Base-by-base conservation (phyloP, 1,140 invertebrate species). In the Drosophila mojavensis region DNA sequence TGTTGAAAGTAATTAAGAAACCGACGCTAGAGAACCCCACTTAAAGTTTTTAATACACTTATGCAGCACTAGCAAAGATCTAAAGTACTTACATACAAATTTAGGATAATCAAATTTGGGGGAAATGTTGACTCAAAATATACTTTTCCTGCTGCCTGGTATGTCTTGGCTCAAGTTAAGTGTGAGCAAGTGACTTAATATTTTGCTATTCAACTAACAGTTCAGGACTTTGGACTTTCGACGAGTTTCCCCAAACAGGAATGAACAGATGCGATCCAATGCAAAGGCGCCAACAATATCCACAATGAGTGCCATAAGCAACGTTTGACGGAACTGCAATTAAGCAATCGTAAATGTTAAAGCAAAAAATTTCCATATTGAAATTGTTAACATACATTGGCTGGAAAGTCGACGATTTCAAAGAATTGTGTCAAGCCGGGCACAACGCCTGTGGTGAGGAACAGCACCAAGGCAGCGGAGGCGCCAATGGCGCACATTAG, bases 371-470 rank as follows among this genome's bases (percentile, higher is more conserved):
- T 75, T 51, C 6, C 26, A 1, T 4, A 3, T 9, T 3, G 4
- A 10, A 13, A 43, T 39, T 26, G 4, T 13, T 24, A 64, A 77
- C 95, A 95, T 93, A 98, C 97, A 83, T 97, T 96, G 7, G 93
- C 82, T 54, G 97, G 96, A 92, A 98, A 98, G 81, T 97, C 95
- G 6, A 98, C 96, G 70, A 99, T 97, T 93, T 98, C 96, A 93
- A 99, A 98, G 85, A 96, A 95, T 75, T 94, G 93, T 50, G 96
- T 95, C 45, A 98, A 93, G 53, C 96, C 95, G 2, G 97, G 97
- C 33, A 97, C 85, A 13, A 96, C 67, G 60, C 97, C 96, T 59
- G 96, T 94, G 7, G 97, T 96, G 39, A 98, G 93, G 20, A 95
- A 94, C 55, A 98, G 92, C 48, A 98, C 96, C 17, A 95, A 94